A percentile compares a stretch with the other conserved stretches of the same genome.
Conservation (phyloP, 2,113 vertebrate genomes). For the Notothenia coriiceps region DNA sequence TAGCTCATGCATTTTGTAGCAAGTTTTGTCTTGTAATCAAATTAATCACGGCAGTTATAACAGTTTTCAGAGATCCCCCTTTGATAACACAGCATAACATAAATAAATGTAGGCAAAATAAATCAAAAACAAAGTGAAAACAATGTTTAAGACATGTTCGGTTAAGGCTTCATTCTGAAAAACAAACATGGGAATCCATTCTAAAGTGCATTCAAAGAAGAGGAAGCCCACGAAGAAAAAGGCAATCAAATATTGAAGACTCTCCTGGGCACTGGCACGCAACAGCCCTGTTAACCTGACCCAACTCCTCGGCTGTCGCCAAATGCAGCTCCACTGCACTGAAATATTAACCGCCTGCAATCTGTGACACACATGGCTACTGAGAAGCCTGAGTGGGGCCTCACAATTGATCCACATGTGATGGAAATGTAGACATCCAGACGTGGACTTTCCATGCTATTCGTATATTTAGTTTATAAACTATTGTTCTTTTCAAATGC, state of each 20-base stretch:
- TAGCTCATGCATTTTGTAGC: slow-evolving; percentile 5
- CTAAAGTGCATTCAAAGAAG: slow-evolving; percentile 61
- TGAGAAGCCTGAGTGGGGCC: slow-evolving; percentile 24
- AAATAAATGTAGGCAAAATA: not conserved
- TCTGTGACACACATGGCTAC: slow-evolving; percentile 51
- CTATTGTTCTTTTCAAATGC: not conserved
- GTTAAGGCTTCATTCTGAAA: not conserved
- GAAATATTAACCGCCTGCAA: slow-evolving; percentile 81
- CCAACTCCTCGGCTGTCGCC: slow-evolving; percentile 62
- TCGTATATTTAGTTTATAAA: not conserved
- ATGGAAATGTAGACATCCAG: slow-evolving; percentile 16
- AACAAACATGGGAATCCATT: slow-evolving; percentile 44
- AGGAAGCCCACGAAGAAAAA: slow-evolving; percentile 62
- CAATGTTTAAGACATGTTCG: not conserved
- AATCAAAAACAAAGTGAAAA: not conserved
- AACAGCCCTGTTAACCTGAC: slow-evolving; percentile 69
- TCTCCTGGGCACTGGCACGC: slow-evolving; percentile 72
- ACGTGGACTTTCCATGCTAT: not conserved
- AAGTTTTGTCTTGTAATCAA: not conserved
- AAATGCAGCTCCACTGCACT: slow-evolving; percentile 68
- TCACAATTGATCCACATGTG: slow-evolving; percentile 17
- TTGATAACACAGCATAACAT: not conserved
- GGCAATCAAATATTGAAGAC: slow-evolving; percentile 79
- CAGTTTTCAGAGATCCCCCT: not conserved
- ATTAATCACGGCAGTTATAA: not conserved